A percentile compares a stretch with the other conserved stretches of the same genome.
Evolutionary conservation across 1,140 invertebrate species (phyloP).

Genomic region (Aporrectodea caliginosa): DNA sequence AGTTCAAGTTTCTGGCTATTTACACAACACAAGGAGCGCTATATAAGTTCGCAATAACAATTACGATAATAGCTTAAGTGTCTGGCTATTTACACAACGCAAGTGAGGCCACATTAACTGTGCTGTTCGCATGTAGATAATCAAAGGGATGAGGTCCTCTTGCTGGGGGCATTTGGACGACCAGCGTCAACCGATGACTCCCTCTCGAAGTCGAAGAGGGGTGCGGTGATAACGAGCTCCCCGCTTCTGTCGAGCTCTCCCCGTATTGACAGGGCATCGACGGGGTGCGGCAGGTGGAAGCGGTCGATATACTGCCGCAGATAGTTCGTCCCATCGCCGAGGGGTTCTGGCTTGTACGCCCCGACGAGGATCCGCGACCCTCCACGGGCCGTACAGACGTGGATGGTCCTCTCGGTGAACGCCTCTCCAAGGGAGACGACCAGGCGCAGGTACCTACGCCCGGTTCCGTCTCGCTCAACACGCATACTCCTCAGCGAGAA

Average conservation of each 20-base stretch:
- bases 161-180: too few relatives aligned
- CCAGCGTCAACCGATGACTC: too few relatives aligned
- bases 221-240: slow-evolving; percentile 9
- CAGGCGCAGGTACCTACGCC: neutral
- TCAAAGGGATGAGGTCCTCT: too few relatives aligned
- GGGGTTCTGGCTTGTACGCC: slow-evolving; percentile 7
- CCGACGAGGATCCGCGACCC: neutral
- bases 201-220: slow-evolving; percentile 12
- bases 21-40: too few relatives aligned
- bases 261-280: neutral
- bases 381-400: slow-evolving; percentile 1
- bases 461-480: neutral
- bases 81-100: too few relatives aligned
- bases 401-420: neutral
- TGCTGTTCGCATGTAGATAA: too few relatives aligned
- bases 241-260: neutral
- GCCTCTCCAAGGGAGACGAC: slow-evolving; percentile 2
- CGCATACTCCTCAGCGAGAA: neutral
- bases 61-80: too few relatives aligned
- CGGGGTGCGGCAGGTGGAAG: slow-evolving; percentile 7
- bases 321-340: slow-evolving; percentile 15
- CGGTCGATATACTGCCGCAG: slow-evolving; percentile 10
- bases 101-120: too few relatives aligned
- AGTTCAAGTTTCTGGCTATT: too few relatives aligned
- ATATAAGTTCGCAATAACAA: too few relatives aligned